phyloP scores from a whole-genome alignment of 2,888 invertebrate genomes.

The Teleiodes luculella region DNA sequence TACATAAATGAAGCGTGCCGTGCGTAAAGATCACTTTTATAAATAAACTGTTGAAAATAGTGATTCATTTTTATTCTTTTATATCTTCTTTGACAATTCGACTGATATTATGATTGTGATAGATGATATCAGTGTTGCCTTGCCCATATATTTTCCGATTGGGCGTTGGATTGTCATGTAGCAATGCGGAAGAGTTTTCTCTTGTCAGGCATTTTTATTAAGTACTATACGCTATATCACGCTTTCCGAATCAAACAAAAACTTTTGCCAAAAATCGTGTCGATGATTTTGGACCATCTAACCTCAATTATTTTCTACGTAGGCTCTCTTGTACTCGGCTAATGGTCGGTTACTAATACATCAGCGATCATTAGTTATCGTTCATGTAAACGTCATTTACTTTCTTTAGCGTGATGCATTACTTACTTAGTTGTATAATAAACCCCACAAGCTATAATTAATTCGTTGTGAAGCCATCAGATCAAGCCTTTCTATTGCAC shows the following conservation, averaged over 20 bases:
- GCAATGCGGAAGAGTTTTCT: conserved; percentile 44
- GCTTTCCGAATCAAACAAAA: conserved; percentile 52
- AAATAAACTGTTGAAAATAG: too few relatives aligned
- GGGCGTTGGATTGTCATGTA: conserved; percentile 38
- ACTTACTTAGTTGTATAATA: conserved; percentile 44
- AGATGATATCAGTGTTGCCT: conserved; percentile 26
- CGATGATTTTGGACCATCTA: conserved; percentile 55
- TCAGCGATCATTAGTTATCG: conserved; percentile 60
- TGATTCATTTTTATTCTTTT: too few relatives aligned
- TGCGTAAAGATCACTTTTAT: too few relatives aligned
- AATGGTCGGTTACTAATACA: conserved; percentile 63
- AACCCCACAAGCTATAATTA: conserved; percentile 44
- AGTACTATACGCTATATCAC: conserved; percentile 33
- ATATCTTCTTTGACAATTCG: conserved; percentile 13
- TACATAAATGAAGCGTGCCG: too few relatives aligned
- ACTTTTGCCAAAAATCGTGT: conserved; percentile 60
- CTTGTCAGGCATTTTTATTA: conserved; percentile 42
- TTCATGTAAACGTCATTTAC: conserved; percentile 55
- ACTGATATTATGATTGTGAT: conserved; percentile 32
- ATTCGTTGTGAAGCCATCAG: conserved; percentile 39
- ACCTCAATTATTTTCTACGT: conserved; percentile 63
- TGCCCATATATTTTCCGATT: conserved; percentile 27
- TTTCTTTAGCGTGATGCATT: conserved; percentile 56
- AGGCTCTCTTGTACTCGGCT: conserved; percentile 52
- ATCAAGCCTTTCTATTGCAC: conserved; percentile 35